Base-by-base conservation (phyloP, 64 coral and sea anemone genomes). In the Montipora efflorescens region DNA sequence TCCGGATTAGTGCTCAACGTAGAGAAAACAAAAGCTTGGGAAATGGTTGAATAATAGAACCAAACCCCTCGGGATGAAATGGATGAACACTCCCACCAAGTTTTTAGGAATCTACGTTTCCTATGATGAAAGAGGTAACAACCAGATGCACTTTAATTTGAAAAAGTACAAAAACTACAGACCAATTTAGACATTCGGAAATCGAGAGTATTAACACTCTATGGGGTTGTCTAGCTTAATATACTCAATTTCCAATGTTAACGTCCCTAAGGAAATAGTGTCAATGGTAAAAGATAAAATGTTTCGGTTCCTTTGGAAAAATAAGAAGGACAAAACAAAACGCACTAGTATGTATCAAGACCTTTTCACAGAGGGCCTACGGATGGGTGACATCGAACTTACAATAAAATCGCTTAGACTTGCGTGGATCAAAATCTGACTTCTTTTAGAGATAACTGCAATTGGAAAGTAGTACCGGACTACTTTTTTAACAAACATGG, bases 271-370 rank as follows among this genome's bases (percentile, higher is more conserved):
- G 16, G 45, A 16, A 50, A 78, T 15, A 2, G 48, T 16, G 76
- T 12, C 48, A 1, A 5, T 49, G 4, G 76, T 78, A 18, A 78
- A n/a, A 78, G 18, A 46, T 50, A 51, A 50, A 78, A 50, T 13
- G 10, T 78, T 78, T 51, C n/a, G 14, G n/a, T 78, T 78, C 19
- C 45, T 78, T 51, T 78, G 76, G 76, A 78, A 15, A 50, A 78
- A 78, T n/a, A 78, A 78, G n/a, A 51, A 78, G 18, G 76, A 78
- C 50, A 78, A 78, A 49, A 78, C 53, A 50, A 78, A 78, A 78
- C 48, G 76, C 48, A 18, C 76, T 3, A 47, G 76, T 7, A 46
- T 78, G 16, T 78, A 78, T 18, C 76, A 78, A 50, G 76, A 78
- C 13, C 4, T 4, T 18, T 46, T n/a, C n/a, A 78, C 3, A 15